Conservation (phyloP, 1,140 invertebrate species). For the Calycopis cecrops region DNA sequence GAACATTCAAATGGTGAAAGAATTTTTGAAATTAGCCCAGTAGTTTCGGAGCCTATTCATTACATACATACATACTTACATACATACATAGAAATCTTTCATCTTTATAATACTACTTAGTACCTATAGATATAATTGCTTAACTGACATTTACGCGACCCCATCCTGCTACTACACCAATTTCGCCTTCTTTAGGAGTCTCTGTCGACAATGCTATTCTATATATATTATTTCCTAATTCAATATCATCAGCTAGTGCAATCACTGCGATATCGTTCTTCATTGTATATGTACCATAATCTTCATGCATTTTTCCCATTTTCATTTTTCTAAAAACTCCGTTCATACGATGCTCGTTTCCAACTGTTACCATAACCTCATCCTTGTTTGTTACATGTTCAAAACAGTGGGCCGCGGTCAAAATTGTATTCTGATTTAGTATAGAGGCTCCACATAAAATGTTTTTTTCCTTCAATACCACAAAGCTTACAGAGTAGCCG, state of each 20-base stretch:
- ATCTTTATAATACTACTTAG: neutral
- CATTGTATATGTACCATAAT: neutral
- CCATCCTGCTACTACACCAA: slow-evolving; percentile 6
- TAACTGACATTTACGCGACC: slow-evolving; percentile 7
- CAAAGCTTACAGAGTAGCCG: neutral
- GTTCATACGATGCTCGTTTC: too few relatives aligned
- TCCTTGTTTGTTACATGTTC: neutral
- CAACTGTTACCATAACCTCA: neutral
- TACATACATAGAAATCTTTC: neutral
- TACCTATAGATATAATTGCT: neutral
- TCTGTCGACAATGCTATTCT: neutral
- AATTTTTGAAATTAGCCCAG: too few relatives aligned
- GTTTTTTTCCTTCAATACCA: neutral
- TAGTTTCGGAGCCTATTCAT: too few relatives aligned
- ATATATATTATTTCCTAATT: neutral
- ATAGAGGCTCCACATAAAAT: slow-evolving; percentile 9
- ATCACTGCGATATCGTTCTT: neutral
- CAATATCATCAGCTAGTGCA: neutral
- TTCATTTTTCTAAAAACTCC: too few relatives aligned
- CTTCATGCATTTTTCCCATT: neutral
- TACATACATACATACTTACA: neutral
- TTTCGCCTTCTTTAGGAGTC: neutral
- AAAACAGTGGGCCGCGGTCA: slow-evolving; percentile 11
- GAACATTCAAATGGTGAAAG: too few relatives aligned
- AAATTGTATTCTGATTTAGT: neutral